Percentiles rank a stretch among this genome's conserved stretches.
These are phyloP conservation scores for Heliopora coerulea DNA, from an alignment of 92 coral and sea anemone genomes.

Conservation along the genomic window DNA sequence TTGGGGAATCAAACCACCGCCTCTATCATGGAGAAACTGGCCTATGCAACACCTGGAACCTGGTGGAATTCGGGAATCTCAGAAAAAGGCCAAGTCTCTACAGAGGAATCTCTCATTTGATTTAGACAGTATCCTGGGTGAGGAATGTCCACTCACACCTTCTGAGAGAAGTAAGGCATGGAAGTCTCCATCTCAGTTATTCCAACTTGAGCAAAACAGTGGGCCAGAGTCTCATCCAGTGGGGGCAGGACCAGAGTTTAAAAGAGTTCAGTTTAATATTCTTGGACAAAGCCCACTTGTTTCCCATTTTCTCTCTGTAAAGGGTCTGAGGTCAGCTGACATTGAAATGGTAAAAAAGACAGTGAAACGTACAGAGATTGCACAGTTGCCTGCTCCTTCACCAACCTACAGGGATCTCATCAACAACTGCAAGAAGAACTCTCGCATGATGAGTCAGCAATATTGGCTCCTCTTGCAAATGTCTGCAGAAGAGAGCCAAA, in stretches of 20 bases:
- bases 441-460: conserved; percentile 64
- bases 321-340: conserved; percentile 61
- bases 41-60: conserved; percentile 81
- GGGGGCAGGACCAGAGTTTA: conserved; percentile 90
- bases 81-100: conserved; percentile 73
- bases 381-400: conserved; percentile 63
- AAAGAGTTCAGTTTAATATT: conserved; percentile 83
- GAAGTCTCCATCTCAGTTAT: not conserved
- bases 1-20: conserved; percentile 88
- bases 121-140: conserved; percentile 67
- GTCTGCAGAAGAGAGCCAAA: conserved; percentile 82
- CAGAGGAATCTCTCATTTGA: conserved; percentile 84
- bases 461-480: conserved; percentile 74
- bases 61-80: conserved; percentile 68
- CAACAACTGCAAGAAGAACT: conserved; percentile 68
- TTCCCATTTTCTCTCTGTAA: conserved; percentile 77
- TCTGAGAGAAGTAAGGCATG: conserved; percentile 13
- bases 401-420: conserved; percentile 83
- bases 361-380: conserved; percentile 83
- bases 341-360: conserved; percentile 58
- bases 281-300: conserved; percentile 93
- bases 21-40: conserved; percentile 90
- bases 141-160: conserved; percentile 42
- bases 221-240: conserved; percentile 71
- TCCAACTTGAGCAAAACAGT: conserved; percentile 3